Percentiles rank a stretch among this genome's conserved stretches.
These are phyloP conservation scores for Galbula dea DNA, from an alignment of 2,113 vertebrate genomes.

Conservation along the genomic window DNA sequence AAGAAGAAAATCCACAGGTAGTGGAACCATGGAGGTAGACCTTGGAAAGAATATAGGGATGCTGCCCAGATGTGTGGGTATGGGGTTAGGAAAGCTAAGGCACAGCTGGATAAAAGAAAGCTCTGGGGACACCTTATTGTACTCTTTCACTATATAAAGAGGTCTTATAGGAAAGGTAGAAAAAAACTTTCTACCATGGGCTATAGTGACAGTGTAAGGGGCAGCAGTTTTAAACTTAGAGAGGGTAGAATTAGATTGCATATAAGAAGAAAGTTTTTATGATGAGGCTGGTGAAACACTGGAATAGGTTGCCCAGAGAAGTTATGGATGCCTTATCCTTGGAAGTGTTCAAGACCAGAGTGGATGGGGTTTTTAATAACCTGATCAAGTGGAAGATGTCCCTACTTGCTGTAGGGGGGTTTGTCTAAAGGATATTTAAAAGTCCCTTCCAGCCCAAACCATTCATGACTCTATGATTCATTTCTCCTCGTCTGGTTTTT, in stretches of 20 bases:
- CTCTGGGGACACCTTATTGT: background rate
- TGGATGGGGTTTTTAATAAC: background rate
- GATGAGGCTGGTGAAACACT: background rate
- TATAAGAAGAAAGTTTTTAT: background rate
- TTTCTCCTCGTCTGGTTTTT: background rate
- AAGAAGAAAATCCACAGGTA: background rate
- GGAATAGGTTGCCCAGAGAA: background rate
- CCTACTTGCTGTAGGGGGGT: rapidly evolving
- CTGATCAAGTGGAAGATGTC: background rate
- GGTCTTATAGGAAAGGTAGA: background rate
- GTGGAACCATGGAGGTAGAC: background rate
- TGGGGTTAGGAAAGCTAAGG: background rate
- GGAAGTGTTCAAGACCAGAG: background rate
- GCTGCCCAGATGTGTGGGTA: background rate
- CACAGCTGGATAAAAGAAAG: background rate
- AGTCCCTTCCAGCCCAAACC: rapidly evolving
- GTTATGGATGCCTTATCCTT: rapidly evolving
- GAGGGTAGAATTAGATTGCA: background rate
- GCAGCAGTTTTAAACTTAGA: background rate
- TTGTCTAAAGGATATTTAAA: background rate
- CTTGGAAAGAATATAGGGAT: background rate
- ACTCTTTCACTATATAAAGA: background rate
- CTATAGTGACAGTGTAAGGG: background rate
- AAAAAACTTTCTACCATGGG: background rate
- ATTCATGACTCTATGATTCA: background rate